Evolutionary conservation across 2,113 vertebrate genomes (phyloP).

Genomic region (Petrocephalus zakoni): DNA sequence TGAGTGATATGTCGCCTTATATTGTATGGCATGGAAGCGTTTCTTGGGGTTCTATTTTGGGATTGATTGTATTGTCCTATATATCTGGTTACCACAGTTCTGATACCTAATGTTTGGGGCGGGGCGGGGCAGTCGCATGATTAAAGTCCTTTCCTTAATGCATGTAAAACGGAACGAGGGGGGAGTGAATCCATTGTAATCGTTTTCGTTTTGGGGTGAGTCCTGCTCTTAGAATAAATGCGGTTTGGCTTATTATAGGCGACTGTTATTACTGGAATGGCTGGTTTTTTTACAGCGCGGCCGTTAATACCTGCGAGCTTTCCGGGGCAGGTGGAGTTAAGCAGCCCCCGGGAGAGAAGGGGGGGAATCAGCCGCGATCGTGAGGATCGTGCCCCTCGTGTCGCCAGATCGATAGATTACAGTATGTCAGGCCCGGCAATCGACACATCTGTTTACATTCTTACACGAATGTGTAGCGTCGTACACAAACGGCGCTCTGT

Average conservation of each 20-base stretch:
- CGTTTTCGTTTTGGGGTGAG: background rate
- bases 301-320: constrained; percentile 23
- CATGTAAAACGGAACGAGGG: background rate
- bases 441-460: background rate
- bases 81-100: background rate
- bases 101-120: background rate
- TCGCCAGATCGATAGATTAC: background rate
- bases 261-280: background rate
- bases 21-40: background rate
- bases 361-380: background rate
- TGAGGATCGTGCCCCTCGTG: background rate
- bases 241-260: background rate
- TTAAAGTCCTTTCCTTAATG: background rate
- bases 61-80: constrained; percentile 1
- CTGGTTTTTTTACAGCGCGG: constrained; percentile 35
- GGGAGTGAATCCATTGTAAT: background rate
- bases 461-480: background rate
- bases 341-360: background rate
- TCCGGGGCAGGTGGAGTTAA: background rate
- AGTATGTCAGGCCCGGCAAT: background rate
- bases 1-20: background rate
- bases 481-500: background rate
- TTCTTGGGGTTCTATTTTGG: background rate
- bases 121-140: background rate
- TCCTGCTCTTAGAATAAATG: background rate